Percentiles rank a stretch among this genome's conserved stretches.
Conservation (phyloP, 2,113 vertebrate genomes). For the Chunga burmeisteri region DNA sequence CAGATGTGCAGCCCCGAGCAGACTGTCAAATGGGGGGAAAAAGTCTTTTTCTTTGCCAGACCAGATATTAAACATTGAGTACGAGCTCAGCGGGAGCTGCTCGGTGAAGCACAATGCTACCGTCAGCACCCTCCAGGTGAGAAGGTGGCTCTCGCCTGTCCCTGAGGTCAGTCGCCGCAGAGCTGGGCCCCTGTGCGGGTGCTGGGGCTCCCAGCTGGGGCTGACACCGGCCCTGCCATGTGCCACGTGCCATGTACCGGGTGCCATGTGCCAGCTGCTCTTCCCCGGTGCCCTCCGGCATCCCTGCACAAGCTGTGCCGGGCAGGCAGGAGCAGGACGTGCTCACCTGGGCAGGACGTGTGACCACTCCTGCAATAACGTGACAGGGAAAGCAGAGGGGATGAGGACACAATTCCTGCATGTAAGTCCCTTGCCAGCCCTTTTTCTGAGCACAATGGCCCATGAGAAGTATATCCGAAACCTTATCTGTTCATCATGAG, state of each 20-base stretch:
- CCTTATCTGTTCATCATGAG: background rate
- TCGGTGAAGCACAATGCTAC: accelerated
- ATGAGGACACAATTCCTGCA: background rate
- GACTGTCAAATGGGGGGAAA: background rate
- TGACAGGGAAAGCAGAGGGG: background rate
- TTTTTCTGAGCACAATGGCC: background rate
- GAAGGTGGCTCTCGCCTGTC: background rate
- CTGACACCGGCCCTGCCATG: accelerated
- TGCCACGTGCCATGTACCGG: accelerated
- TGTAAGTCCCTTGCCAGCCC: background rate
- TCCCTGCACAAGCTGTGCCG: background rate
- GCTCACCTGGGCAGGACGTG: background rate
- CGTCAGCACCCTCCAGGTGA: background rate
- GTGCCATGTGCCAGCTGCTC: background rate
- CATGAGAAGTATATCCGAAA: background rate
- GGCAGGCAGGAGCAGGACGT: background rate
- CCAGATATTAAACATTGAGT: background rate
- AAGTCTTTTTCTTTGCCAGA: background rate
- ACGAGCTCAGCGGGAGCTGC: background rate
- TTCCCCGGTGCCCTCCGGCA: accelerated
- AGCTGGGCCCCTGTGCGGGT: background rate
- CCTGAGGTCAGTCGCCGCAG: background rate
- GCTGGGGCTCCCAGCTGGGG: background rate
- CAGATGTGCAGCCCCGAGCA: background rate
- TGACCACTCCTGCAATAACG: background rate